Evolutionary conservation across 1,140 invertebrate genomes (phyloP).

Genomic region (Drosophila melanogaster): Release_6_plus_ISO1_MT NC_004354.4:14669001-14669500

Average conservation of each 20-base stretch:
- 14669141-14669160: constrained; percentile 16
- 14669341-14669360: constrained; percentile 4
- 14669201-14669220: constrained; percentile 48
- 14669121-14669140: not conserved
- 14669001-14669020: not conserved
- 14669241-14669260: constrained; percentile 4
- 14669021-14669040: too few species aligned
- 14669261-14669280: not conserved
- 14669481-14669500: too few species aligned
- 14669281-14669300: constrained; percentile 4
- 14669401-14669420: too few species aligned
- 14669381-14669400: too few species aligned
- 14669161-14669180: constrained; percentile 77
- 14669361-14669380: too few species aligned
- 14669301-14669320: constrained; percentile 4
- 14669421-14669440: too few species aligned
- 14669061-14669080: constrained; percentile 10
- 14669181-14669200: constrained; percentile 76
- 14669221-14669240: constrained; percentile 31
- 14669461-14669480: too few species aligned
- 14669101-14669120: constrained; percentile 13
- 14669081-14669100: constrained; percentile 25
- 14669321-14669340: not conserved
- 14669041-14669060: not conserved
- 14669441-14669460: too few species aligned